These are phyloP conservation scores for Styela plicata DNA, from an alignment of 23 tunicate species.

Conservation along the genomic window DNA sequence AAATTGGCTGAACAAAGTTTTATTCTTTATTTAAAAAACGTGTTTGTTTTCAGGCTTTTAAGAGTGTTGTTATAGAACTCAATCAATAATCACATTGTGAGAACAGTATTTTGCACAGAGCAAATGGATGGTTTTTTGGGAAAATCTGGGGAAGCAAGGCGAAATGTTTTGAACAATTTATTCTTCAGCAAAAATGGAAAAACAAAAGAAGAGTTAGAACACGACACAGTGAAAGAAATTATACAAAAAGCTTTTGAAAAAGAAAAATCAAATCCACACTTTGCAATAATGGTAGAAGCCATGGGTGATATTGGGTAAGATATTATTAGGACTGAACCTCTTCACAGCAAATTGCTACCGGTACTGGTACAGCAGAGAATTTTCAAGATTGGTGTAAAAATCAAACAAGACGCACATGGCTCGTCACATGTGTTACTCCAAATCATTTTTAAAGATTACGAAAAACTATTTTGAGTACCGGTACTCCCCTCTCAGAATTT, in stretches of 20 bases:
- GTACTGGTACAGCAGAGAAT: too few species aligned
- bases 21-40: too few species aligned
- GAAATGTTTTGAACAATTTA: neutral
- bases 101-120: neutral
- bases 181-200: constrained; percentile 11
- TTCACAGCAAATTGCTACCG: too few species aligned
- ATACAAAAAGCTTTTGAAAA: constrained; percentile 6
- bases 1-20: too few species aligned
- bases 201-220: constrained; percentile 18
- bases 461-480: too few species aligned
- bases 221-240: neutral
- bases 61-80: neutral
- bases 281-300: constrained; percentile 6
- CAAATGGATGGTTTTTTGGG: neutral
- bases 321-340: too few species aligned
- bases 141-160: constrained; percentile 4
- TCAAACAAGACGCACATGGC: too few species aligned
- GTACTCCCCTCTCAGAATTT: too few species aligned
- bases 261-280: constrained; percentile 12
- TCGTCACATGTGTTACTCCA: too few species aligned
- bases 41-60: too few species aligned
- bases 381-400: too few species aligned
- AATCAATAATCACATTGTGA: neutral
- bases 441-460: too few species aligned
- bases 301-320: constrained; percentile 31